phyloP scores from a whole-genome alignment of 2,888 invertebrate species.

The Trachelus troglodyta region DNA sequence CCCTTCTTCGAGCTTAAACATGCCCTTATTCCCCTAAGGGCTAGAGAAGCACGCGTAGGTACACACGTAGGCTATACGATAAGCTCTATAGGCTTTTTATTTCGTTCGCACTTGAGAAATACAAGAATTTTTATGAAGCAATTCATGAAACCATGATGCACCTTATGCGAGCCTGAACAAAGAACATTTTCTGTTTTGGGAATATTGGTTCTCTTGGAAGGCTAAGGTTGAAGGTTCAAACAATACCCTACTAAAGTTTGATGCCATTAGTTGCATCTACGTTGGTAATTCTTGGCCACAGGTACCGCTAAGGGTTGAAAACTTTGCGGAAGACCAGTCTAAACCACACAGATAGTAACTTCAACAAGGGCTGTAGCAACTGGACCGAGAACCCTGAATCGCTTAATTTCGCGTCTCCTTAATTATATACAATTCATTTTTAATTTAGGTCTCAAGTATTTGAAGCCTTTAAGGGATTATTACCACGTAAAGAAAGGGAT shows the following conservation, averaged over 20 bases:
- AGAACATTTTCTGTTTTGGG: neutral
- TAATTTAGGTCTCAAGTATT: too few species aligned
- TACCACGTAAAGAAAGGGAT: too few species aligned
- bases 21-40: neutral
- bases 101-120: neutral
- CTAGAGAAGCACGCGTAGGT: neutral
- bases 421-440: too few species aligned
- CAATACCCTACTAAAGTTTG: neutral
- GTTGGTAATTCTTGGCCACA: slow-evolving; percentile 38
- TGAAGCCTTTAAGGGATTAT: too few species aligned
- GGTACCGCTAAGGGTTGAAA: slow-evolving; percentile 14
- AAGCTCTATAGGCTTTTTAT: neutral
- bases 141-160: neutral
- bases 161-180: neutral
- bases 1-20: neutral
- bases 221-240: neutral
- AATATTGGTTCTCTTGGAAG: neutral
- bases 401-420: too few species aligned
- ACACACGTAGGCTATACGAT: neutral
- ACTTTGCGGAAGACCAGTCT: slow-evolving; percentile 9
- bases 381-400: too few species aligned
- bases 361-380: too few species aligned
- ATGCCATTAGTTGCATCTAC: slow-evolving; percentile 35
- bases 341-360: neutral
- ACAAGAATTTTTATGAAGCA: neutral